Evolutionary conservation across 2,888 invertebrate genomes (phyloP).

Genomic region (Tiliacea aurago): DNA sequence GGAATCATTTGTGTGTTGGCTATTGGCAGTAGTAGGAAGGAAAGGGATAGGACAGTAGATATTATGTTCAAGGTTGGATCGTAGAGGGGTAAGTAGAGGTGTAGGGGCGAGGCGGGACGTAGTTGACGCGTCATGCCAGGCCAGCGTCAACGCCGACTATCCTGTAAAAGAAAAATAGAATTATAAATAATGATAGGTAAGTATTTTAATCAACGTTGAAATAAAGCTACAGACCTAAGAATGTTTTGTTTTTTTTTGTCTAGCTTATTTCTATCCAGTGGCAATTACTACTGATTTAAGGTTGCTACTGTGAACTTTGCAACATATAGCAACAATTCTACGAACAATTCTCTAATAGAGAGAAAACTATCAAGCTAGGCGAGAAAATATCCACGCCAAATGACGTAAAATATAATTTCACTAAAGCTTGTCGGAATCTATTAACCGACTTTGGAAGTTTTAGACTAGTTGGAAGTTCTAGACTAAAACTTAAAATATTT

Average conservation of each 20-base stretch:
- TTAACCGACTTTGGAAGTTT: neutral
- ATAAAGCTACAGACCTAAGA: neutral
- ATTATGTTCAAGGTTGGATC: conserved; percentile 79
- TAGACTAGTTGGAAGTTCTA: conserved; percentile 5
- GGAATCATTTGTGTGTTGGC: conserved; percentile 78
- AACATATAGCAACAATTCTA: neutral
- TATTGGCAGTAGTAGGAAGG: conserved; percentile 74
- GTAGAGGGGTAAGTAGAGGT: conserved; percentile 83
- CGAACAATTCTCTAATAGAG: neutral
- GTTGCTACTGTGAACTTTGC: neutral
- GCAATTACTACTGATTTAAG: neutral
- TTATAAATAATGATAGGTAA: neutral
- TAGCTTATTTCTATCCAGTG: neutral
- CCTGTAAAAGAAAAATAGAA: conserved; percentile 68
- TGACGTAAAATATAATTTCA: conserved; percentile 10
- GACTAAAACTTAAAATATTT: neutral
- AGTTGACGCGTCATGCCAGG: conserved; percentile 87
- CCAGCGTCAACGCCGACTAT: conserved; percentile 80
- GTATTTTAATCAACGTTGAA: neutral
- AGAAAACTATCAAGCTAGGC: neutral
- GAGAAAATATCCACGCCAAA: neutral
- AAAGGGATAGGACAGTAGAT: conserved; percentile 72
- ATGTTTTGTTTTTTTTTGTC: neutral
- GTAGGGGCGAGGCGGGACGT: conserved; percentile 74
- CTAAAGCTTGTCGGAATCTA: conserved; percentile 6